phyloP scores from a whole-genome alignment of 2,113 vertebrate species.

The Barbus barbus region DNA sequence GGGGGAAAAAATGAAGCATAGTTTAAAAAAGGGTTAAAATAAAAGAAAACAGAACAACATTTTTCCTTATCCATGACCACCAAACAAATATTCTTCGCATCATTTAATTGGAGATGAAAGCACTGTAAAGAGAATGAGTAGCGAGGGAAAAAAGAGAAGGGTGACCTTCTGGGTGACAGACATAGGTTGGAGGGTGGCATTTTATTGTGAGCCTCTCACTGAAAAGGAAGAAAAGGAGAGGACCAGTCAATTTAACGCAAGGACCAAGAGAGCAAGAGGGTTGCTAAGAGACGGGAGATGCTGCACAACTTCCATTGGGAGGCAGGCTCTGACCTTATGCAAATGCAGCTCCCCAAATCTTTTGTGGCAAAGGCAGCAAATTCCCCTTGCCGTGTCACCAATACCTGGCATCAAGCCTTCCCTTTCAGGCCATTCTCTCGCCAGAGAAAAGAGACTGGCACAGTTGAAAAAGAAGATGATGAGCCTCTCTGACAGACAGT shows the following conservation, averaged over 20 bases:
- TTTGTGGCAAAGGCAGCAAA: slow-evolving; percentile 86
- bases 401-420: slow-evolving; percentile 91
- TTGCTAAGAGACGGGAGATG: slow-evolving; percentile 99
- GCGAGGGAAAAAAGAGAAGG: slow-evolving; percentile 69
- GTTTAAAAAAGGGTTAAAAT: too few species aligned
- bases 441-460: slow-evolving; percentile 44
- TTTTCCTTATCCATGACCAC: slow-evolving; percentile 68
- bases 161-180: slow-evolving; percentile 90
- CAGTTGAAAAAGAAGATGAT: slow-evolving; percentile 42
- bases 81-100: slow-evolving; percentile 76
- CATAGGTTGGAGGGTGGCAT: slow-evolving; percentile 93
- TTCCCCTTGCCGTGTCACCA: slow-evolving; percentile 86
- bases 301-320: slow-evolving; percentile 95
- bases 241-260: slow-evolving; percentile 91
- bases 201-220: slow-evolving; percentile 93
- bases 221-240: slow-evolving; percentile 94
- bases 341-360: slow-evolving; percentile 90
- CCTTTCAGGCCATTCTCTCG: slow-evolving; percentile 79
- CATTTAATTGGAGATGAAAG: slow-evolving; percentile 84
- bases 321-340: slow-evolving; percentile 96
- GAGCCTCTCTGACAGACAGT: slow-evolving; percentile 37
- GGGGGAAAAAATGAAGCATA: slow-evolving; percentile 72
- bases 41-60: neutral
- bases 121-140: slow-evolving; percentile 54
- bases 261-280: slow-evolving; percentile 89